A percentile compares a stretch with the other conserved stretches of the same genome.
Evolutionary conservation across 1,140 invertebrate species (phyloP).

Genomic region (Camponotus pennsylvanicus): DNA sequence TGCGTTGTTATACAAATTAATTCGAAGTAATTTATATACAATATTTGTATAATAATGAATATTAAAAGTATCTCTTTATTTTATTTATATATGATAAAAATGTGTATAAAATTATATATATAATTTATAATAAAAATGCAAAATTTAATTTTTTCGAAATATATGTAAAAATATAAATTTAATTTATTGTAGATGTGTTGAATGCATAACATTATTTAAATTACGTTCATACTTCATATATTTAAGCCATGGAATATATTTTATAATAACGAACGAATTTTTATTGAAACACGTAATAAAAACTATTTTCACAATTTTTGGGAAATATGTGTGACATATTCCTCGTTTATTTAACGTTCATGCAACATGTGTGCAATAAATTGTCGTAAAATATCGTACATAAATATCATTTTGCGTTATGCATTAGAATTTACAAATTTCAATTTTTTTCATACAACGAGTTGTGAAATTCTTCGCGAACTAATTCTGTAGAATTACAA

Average conservation of each 20-base stretch:
- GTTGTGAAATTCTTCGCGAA: background rate
- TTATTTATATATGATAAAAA: background rate
- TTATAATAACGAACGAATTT: conserved; percentile 1
- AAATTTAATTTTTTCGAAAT: background rate
- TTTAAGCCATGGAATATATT: conserved; percentile 6
- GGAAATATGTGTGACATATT: background rate
- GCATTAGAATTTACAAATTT: background rate
- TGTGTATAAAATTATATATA: background rate
- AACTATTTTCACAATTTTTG: background rate
- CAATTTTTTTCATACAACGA: background rate
- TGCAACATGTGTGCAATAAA: conserved; percentile 22
- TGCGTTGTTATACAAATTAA: background rate
- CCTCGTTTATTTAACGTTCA: conserved; percentile 18
- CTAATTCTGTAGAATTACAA: background rate
- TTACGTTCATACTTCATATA: conserved; percentile 1
- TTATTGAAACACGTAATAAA: background rate
- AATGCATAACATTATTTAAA: conserved; percentile 23
- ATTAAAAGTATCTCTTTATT: background rate
- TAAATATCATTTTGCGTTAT: background rate
- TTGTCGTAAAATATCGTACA: background rate
- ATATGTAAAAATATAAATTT: background rate
- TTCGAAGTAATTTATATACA: conserved; percentile 3
- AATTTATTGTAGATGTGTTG: background rate
- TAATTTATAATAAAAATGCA: conserved; percentile 19
- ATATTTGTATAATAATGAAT: conserved; percentile 6